phyloP scores from a whole-genome alignment of 2,113 vertebrate species.

The Heterochromis multidens region DNA sequence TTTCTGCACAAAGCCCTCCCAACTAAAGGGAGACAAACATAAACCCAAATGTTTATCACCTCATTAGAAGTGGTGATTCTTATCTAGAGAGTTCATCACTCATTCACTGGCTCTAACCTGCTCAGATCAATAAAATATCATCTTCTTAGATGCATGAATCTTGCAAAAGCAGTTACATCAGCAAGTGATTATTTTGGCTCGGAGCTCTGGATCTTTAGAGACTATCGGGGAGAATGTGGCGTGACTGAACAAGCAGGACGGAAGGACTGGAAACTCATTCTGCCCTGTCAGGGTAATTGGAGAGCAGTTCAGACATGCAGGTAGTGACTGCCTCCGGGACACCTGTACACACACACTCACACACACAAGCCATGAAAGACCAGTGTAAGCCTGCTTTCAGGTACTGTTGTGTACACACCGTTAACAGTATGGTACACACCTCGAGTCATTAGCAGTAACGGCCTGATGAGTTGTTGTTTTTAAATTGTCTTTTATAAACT shows the following conservation, averaged over 20 bases:
- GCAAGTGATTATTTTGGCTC: neutral
- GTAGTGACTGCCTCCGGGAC: slow-evolving; percentile 21
- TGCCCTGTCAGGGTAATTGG: slow-evolving; percentile 24
- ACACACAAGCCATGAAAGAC: slow-evolving; percentile 9
- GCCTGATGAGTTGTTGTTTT: neutral
- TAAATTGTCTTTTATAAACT: neutral
- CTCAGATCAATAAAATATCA: neutral
- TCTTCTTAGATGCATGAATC: neutral
- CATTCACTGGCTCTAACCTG: neutral
- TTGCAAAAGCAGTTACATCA: neutral
- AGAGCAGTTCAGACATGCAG: slow-evolving; percentile 58
- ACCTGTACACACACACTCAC: neutral
- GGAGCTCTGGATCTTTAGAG: slow-evolving; percentile 21
- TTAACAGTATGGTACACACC: slow-evolving; percentile 6
- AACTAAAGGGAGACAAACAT: neutral
- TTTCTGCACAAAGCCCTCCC: neutral
- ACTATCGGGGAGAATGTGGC: slow-evolving; percentile 27
- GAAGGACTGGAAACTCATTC: slow-evolving; percentile 34
- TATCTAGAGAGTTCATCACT: neutral
- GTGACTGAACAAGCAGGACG: slow-evolving; percentile 52
- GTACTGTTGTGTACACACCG: neutral
- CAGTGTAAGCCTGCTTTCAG: slow-evolving; percentile 43
- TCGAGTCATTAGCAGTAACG: neutral
- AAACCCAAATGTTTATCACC: slow-evolving; percentile 2
- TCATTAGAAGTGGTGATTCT: neutral